These are phyloP conservation scores for Echinops telfairi DNA, from an alignment of 2,113 vertebrate genomes.

Conservation along the genomic window DNA sequence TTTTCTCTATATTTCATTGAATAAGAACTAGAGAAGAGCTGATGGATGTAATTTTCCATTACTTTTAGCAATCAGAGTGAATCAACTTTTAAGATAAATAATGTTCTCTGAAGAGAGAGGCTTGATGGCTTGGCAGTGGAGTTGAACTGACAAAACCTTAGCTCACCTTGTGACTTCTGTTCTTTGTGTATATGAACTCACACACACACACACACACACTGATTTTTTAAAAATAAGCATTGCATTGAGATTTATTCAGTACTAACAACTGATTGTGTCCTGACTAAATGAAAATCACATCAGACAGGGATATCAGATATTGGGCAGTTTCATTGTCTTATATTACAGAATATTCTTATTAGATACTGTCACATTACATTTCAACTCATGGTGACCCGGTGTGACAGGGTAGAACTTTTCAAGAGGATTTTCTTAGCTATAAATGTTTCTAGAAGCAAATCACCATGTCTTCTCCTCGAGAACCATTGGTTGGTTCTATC, in stretches of 20 bases:
- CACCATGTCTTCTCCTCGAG: neutral
- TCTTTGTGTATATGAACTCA: neutral
- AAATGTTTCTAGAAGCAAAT: neutral
- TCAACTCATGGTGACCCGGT: neutral
- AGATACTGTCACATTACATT: neutral
- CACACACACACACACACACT: neutral
- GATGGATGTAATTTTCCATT: neutral
- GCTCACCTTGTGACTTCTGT: no score
- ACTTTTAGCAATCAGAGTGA: neutral
- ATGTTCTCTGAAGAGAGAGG: neutral
- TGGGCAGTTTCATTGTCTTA: neutral
- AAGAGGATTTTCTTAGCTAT: neutral
- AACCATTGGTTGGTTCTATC: neutral
- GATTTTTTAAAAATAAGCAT: neutral
- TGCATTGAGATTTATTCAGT: neutral
- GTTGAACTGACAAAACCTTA: neutral
- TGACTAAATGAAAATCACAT: slow-evolving; percentile 1
- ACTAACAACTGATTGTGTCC: neutral
- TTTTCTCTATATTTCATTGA: neutral
- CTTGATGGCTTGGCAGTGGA: neutral
- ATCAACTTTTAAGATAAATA: neutral
- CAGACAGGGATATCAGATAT: neutral
- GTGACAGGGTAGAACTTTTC: neutral
- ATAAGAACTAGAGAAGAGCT: neutral
- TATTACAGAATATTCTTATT: neutral